Base-by-base conservation (phyloP, 2,113 vertebrate genomes). In the Larimichthys crocea region DNA sequence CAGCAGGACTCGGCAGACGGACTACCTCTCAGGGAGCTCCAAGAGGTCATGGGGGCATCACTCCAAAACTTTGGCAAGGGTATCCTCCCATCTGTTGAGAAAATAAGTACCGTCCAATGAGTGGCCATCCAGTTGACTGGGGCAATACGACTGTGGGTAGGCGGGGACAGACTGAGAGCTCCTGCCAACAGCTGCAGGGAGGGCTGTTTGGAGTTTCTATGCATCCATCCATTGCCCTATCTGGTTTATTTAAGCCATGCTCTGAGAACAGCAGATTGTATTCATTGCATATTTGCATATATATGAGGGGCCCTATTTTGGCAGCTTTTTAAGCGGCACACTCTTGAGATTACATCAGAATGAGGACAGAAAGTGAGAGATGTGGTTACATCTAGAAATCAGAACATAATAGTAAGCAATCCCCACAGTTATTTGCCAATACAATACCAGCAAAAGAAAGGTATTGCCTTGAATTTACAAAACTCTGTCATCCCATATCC, bases 221-320 rank as follows among this genome's bases (percentile, higher is more conserved):
- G 55, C 66, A 60, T 66, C 67, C 74, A 50, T 85, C 80, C 76
- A 68, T 56, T 61, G 55, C 62, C 83, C 88, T 86, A 62, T 78
- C 68, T 84, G 71, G 62, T 79, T 92, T 91, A 90, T 94, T 93
- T 90, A 91, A 92, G 80, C 84, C 74, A 62, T 75, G 85, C 82
- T 67, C 84, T 84, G 87, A 73, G 73, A 74, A 22, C 87, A 66
- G 74, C 89, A 90, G 91, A 90, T 90, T 89, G 92, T 89, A 89
- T 92, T 91, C 90, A 94, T 92, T 82, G 62, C 52, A 55, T 76
- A 92, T 95, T 93, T 95, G 91, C 92, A 93, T 95, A 89, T 84
- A 84, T 82, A 87, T 78, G 84, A 91, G 68, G 44, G 50, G 64
- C 44, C 63, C 42, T 71, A 42, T 83, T 88, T 81, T 90, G 89